Conservation (phyloP, 2,113 vertebrate species). For the Sialia sialis region DNA sequence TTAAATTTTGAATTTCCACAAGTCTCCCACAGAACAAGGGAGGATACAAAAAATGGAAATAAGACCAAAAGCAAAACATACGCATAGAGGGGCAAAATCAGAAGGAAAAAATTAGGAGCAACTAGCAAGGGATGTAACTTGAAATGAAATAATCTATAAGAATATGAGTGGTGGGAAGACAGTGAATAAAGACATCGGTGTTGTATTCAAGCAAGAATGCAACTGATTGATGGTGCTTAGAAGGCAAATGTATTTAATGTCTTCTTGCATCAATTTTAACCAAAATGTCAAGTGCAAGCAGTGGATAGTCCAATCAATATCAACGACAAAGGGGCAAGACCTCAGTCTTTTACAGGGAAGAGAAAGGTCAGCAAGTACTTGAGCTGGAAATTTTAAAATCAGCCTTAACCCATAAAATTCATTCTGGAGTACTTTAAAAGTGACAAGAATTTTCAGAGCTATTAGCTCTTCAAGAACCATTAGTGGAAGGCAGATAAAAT, state of each 20-base stretch:
- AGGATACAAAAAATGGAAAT: background rate
- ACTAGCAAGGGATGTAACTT: background rate
- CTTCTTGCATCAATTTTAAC: slow-evolving; percentile 14
- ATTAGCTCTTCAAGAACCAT: background rate
- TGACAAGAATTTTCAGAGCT: slow-evolving; percentile 27
- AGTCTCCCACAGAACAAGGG: background rate
- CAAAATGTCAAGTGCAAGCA: slow-evolving; percentile 17
- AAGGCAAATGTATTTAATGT: slow-evolving; percentile 28
- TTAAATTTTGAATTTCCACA: background rate
- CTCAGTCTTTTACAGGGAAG: background rate
- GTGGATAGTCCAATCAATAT: slow-evolving; percentile 16
- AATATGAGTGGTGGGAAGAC: background rate
- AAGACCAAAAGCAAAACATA: background rate
- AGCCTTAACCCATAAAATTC: background rate
- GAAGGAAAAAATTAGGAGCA: background rate
- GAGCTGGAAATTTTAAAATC: background rate
- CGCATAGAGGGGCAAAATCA: background rate
- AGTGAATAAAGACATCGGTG: background rate
- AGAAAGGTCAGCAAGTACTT: slow-evolving; percentile 20
- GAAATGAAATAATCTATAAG: background rate
- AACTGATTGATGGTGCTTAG: background rate
- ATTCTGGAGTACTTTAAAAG: background rate
- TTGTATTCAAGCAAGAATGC: background rate
- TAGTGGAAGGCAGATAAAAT: background rate
- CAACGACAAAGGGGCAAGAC: slow-evolving; percentile 20